phyloP scores from a whole-genome alignment of 1,140 invertebrate genomes.

The Drosophila melanogaster region Release_6_plus_ISO1_MT NT_037436.4:16909501-16910000 shows the following conservation, averaged over 20 bases:
- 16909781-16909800: slow-evolving; percentile 37
- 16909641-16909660: slow-evolving; percentile 22
- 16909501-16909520: no score
- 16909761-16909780: slow-evolving; percentile 36
- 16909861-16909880: slow-evolving; percentile 60
- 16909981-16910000: slow-evolving; percentile 34
- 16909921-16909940: slow-evolving; percentile 39
- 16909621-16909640: slow-evolving; percentile 45
- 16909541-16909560: neutral
- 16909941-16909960: slow-evolving; percentile 20
- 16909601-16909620: slow-evolving; percentile 37
- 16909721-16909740: slow-evolving; percentile 15
- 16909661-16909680: neutral
- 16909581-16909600: slow-evolving; percentile 42
- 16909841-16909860: slow-evolving; percentile 17
- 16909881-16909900: slow-evolving; percentile 41
- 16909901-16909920: slow-evolving; percentile 15
- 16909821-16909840: slow-evolving; percentile 32
- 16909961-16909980: neutral
- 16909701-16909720: slow-evolving; percentile 49
- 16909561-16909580: slow-evolving; percentile 24
- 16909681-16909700: slow-evolving; percentile 34
- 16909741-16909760: slow-evolving; percentile 10
- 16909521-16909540: slow-evolving; percentile 3
- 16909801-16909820: slow-evolving; percentile 11